phyloP scores from a whole-genome alignment of 1,140 invertebrate genomes.

The Neuroterus valhalla region DNA sequence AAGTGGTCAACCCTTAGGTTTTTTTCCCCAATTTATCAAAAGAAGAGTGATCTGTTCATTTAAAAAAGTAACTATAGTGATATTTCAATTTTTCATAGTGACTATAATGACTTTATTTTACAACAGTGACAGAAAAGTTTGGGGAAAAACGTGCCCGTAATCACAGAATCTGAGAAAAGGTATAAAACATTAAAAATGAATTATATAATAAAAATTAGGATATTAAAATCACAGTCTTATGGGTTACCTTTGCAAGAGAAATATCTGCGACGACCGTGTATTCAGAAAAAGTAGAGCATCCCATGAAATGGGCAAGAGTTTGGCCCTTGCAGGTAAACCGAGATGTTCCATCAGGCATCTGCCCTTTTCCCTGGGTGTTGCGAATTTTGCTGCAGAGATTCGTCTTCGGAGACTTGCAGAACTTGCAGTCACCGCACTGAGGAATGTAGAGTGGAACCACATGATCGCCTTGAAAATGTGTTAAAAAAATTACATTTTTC shows the following conservation, averaged over 20 bases:
- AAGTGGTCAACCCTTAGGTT: no score
- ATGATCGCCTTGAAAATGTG: slow-evolving; percentile 86
- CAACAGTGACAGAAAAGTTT: no score
- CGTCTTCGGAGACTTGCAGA: slow-evolving; percentile 95
- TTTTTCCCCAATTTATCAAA: no score
- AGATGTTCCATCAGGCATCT: slow-evolving; percentile 97
- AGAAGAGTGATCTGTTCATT: no score
- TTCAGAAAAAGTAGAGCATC: slow-evolving; percentile 97
- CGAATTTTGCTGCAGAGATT: slow-evolving; percentile 97
- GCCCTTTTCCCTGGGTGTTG: slow-evolving; percentile 88
- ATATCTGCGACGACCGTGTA: slow-evolving; percentile 99
- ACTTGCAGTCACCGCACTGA: slow-evolving; percentile 97
- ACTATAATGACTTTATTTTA: no score
- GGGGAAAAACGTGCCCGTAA: no score
- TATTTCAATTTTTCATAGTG: no score
- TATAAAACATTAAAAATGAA: no score
- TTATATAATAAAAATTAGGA: background rate
- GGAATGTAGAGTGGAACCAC: slow-evolving; percentile 97
- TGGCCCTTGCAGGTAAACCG: slow-evolving; percentile 95
- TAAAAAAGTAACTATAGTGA: no score
- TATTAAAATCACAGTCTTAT: background rate
- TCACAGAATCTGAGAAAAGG: background rate
- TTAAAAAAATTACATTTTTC: slow-evolving; percentile 19
- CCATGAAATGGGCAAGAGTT: slow-evolving; percentile 97
- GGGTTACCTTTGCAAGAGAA: slow-evolving; percentile 88